Evolutionary conservation across 2,113 vertebrate genomes (phyloP), one percentile per base, ranked within the genome.

Genomic region (Climacteris rufus): DNA sequence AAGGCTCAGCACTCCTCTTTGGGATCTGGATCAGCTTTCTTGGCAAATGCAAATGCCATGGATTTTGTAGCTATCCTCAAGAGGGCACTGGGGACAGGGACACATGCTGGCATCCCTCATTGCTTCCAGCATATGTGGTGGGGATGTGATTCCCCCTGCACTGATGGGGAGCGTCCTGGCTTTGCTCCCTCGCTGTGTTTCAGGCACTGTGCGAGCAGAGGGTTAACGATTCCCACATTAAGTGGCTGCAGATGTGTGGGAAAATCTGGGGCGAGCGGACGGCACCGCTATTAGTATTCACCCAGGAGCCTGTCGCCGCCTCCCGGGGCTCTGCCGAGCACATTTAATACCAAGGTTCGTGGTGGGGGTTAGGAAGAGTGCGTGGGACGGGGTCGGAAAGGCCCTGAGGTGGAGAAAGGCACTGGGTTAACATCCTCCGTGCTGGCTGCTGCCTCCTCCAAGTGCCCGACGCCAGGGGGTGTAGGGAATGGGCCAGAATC

Each of bases 171-270:
- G 30, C 2, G 0, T 75, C 45, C 47, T 35, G 76, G 8, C 54
- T 85, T 80, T 1, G 0, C 37, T 82, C 68, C 52, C 14, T 22
- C 1, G 1, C 68, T 1, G 2, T 2, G 0, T 47, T 74, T 15
- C 90, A 66, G 81, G 90, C 56, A 0, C 65, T 15, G 70, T 3
- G 74, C 33, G 50, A 82, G 79, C 94, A 96, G 90, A 95, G 94
- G 79, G 97, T 98, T 97, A 97, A 97, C 10, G 5, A 83, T 90
- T 94, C 95, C 94, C 91, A 90, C 82, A 53, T 85, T 97, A 98
- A 98, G 95, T 97, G 97, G n/a, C 94, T 98, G 96, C 97, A 98
- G 97, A 97, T 98, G 97, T 98, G 97, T 96, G 95, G 95, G 94
- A 96, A 97, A 96, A 93, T 89, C 93, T 95, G 95, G 95, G 96